Conservation (phyloP, 2,113 vertebrate genomes). For the Himantopus leucocephalus region DNA sequence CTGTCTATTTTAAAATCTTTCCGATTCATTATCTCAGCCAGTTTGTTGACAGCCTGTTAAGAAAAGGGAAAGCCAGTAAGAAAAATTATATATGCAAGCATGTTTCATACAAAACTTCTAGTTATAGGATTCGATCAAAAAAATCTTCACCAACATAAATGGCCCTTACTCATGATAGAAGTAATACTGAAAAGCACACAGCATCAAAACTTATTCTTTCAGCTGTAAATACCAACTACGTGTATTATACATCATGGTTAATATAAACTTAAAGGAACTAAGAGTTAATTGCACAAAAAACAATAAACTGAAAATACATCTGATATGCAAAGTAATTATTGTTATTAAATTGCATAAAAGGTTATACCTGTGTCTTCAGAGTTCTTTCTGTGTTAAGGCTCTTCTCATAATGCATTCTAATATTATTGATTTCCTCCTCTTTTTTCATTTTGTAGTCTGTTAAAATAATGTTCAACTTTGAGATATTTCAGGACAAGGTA, state of each 20-base stretch:
- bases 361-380: constrained; percentile 92
- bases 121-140: neutral
- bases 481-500: neutral
- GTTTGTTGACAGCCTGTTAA: constrained; percentile 94
- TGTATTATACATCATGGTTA: neutral
- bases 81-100: neutral
- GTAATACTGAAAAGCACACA: neutral
- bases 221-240: neutral
- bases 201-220: neutral
- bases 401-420: constrained; percentile 90
- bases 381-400: constrained; percentile 89
- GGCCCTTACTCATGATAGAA: neutral
- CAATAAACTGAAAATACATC: neutral
- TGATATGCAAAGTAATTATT: neutral
- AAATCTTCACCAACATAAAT: neutral
- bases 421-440: constrained; percentile 83
- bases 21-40: constrained; percentile 99
- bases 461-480: constrained; percentile 15
- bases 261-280: neutral
- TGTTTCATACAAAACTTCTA: neutral
- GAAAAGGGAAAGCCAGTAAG: neutral
- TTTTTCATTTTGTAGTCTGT: constrained; percentile 83
- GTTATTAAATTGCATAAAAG: neutral
- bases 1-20: constrained; percentile 99
- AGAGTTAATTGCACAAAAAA: neutral